Evolutionary conservation across 2,113 vertebrate genomes (phyloP).

Genomic region (Chloropsis cyanopogon): DNA sequence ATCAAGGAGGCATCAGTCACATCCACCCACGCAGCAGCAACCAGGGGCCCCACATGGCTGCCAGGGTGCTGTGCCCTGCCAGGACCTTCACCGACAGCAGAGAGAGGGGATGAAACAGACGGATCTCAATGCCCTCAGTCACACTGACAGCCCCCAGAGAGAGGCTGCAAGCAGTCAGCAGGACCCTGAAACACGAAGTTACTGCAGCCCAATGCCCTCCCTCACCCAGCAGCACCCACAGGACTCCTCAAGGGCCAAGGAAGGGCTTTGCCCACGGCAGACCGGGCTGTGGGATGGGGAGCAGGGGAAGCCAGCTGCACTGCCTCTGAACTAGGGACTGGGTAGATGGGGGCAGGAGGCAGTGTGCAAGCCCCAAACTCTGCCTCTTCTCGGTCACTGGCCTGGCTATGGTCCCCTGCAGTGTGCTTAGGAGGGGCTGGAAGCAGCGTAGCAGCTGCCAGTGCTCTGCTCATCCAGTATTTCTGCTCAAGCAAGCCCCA

Average conservation of each 20-base stretch:
- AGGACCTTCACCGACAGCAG: not conserved
- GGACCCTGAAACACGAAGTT: not conserved
- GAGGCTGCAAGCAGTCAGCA: not conserved
- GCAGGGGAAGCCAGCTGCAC: fast-evolving
- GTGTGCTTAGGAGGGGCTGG: not conserved
- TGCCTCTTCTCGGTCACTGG: not conserved
- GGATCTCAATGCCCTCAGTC: not conserved
- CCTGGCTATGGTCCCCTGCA: fast-evolving
- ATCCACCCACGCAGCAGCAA: not conserved
- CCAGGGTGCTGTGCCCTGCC: not conserved
- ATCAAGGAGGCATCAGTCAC: conserved; percentile 6
- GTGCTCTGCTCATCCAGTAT: not conserved
- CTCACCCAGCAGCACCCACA: not conserved
- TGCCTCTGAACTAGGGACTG: not conserved
- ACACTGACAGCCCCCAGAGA: not conserved
- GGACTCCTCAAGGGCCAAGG: not conserved
- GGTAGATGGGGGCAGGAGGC: not conserved
- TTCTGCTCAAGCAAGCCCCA: not conserved
- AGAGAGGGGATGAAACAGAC: not conserved
- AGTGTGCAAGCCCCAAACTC: not conserved
- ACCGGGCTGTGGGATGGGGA: not conserved
- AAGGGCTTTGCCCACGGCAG: not conserved
- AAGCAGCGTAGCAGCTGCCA: not conserved
- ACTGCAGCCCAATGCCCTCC: not conserved
- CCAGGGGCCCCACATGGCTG: not conserved